A percentile compares a stretch with the other conserved stretches of the same genome.
phyloP scores from a whole-genome alignment of 2,113 vertebrate genomes.

The Stegastes partitus region DNA sequence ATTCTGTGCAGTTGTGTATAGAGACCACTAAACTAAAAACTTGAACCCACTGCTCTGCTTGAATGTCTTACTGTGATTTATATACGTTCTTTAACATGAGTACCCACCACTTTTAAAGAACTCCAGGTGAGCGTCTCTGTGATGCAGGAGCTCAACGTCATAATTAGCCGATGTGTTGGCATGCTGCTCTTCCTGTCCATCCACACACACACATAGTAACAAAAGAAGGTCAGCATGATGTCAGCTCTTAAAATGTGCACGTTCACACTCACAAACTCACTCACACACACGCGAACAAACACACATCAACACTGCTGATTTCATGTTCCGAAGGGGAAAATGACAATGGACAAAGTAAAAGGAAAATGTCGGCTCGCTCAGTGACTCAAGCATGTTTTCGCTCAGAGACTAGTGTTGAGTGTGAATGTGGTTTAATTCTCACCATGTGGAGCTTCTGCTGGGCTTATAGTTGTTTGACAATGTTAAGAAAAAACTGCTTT shows the following conservation, averaged over 20 bases:
- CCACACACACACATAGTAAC: slow-evolving; percentile 65
- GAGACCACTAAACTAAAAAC: too few relatives aligned
- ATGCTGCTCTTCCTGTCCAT: slow-evolving; percentile 96
- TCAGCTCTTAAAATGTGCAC: slow-evolving; percentile 3
- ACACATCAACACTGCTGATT: slow-evolving; percentile 76
- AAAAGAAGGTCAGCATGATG: slow-evolving; percentile 36
- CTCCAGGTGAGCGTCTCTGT: slow-evolving; percentile 96
- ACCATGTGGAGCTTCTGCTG: not conserved
- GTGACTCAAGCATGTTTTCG: slow-evolving; percentile 11
- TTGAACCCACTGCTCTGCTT: not conserved
- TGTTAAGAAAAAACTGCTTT: not conserved
- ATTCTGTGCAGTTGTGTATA: too few relatives aligned
- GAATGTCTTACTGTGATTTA: not conserved
- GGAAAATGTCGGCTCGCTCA: slow-evolving; percentile 28
- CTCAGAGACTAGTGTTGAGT: slow-evolving; percentile 1
- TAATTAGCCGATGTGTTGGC: slow-evolving; percentile 99
- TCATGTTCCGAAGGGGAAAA: slow-evolving; percentile 72
- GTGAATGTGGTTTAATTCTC: slow-evolving; percentile 4
- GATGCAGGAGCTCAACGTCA: slow-evolving; percentile 97
- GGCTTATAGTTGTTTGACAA: not conserved
- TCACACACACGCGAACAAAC: slow-evolving; percentile 17
- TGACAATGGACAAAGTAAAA: slow-evolving; percentile 44
- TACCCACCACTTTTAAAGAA: slow-evolving; percentile 95
- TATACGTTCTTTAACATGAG: accelerated
- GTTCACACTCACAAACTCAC: too few relatives aligned